phyloP scores from a whole-genome alignment of 2,797 vertebrate genomes.

The Zalophus californianus region DNA sequence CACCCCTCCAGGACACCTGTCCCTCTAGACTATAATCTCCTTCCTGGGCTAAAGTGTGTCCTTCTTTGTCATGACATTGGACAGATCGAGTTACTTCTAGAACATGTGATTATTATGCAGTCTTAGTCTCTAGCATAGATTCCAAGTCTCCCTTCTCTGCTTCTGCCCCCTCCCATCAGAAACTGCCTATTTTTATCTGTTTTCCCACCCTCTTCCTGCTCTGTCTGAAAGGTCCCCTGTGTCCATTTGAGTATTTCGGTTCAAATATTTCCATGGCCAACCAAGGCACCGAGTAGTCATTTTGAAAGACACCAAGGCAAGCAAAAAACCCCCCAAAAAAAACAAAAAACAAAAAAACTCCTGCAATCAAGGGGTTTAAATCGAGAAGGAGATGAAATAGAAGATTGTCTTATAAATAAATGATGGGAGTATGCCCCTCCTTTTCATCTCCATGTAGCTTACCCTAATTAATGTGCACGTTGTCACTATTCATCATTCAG shows the following conservation, averaged over 20 bases:
- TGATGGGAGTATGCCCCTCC: background rate
- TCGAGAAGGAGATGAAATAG: background rate
- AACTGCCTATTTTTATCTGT: background rate
- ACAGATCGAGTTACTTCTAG: too few relatives aligned
- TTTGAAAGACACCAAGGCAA: background rate
- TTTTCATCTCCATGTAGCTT: background rate
- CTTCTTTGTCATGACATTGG: fast-evolving
- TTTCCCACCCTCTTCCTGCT: background rate
- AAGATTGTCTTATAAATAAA: background rate
- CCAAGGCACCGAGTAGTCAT: background rate
- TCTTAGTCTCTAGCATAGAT: background rate
- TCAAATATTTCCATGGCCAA: background rate
- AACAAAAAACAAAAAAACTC: background rate
- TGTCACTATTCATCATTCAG: background rate
- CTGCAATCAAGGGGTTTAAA: background rate
- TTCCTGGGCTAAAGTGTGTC: too few relatives aligned
- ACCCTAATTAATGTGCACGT: background rate
- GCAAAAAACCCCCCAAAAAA: background rate
- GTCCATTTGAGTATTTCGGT: background rate
- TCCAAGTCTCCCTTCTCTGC: background rate
- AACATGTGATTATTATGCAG: background rate
- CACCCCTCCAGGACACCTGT: background rate
- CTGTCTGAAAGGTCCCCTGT: background rate
- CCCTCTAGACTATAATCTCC: fast-evolving
- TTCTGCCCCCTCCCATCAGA: background rate